These are phyloP conservation scores for Dasyornis broadbenti DNA, from an alignment of 2,113 vertebrate genomes.

Conservation along the genomic window DNA sequence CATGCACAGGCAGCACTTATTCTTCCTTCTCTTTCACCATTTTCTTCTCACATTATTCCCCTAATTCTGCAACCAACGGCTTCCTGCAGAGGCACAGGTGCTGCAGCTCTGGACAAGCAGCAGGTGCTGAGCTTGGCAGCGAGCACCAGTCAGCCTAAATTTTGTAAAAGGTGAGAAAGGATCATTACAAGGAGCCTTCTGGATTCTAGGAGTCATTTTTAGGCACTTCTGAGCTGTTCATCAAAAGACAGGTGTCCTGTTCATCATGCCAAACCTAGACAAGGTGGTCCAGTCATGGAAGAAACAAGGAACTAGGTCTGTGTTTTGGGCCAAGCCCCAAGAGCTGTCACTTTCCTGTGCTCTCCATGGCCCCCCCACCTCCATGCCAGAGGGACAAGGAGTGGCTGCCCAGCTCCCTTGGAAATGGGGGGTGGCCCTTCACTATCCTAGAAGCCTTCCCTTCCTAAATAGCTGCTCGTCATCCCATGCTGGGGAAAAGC, in stretches of 20 bases:
- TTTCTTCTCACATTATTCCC: neutral
- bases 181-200: neutral
- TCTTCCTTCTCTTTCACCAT: neutral
- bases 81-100: rapidly evolving
- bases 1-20: neutral
- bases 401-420: neutral
- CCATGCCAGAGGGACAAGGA: neutral
- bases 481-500: neutral
- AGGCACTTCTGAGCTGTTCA: neutral
- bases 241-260: neutral
- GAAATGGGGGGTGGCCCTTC: neutral
- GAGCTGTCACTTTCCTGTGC: rapidly evolving
- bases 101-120: neutral
- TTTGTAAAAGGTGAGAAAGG: neutral
- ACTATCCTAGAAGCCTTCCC: neutral
- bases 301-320: neutral
- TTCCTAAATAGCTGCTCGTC: neutral
- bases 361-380: rapidly evolving
- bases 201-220: neutral
- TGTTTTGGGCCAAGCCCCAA: neutral
- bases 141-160: neutral
- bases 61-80: neutral
- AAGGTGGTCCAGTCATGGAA: neutral
- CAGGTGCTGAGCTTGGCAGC: neutral
- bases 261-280: neutral